Conservation (phyloP, 2,113 vertebrate genomes). For the Hyaena hyaena region DNA sequence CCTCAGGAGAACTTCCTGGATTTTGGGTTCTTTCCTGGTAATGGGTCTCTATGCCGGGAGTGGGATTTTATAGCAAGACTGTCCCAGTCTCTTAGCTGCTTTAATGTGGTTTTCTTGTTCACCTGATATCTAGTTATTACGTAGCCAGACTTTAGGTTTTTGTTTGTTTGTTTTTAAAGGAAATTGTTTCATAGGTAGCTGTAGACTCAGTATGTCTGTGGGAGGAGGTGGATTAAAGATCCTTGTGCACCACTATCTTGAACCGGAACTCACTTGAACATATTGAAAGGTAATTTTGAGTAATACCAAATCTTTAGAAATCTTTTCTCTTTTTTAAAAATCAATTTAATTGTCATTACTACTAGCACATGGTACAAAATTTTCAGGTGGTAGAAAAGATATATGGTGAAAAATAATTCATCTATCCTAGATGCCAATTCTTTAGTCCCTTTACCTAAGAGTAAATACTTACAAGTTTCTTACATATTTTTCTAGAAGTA, state of each 20-base stretch:
- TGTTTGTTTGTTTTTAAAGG: neutral
- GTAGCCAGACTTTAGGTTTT: neutral
- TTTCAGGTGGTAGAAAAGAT: neutral
- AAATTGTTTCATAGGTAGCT: neutral
- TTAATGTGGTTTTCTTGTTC: neutral
- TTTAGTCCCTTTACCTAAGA: neutral
- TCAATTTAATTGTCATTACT: neutral
- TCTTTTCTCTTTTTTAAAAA: neutral
- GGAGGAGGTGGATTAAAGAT: neutral
- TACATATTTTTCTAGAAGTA: constrained; percentile 31
- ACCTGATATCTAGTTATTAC: neutral
- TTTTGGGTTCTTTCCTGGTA: neutral
- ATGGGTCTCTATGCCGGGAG: neutral
- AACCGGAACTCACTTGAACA: neutral
- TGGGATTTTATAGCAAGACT: neutral
- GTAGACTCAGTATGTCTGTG: neutral
- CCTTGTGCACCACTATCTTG: neutral
- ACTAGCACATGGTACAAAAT: neutral
- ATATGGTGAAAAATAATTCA: neutral
- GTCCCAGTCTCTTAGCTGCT: neutral
- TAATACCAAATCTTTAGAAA: neutral
- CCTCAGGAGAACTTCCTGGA: neutral
- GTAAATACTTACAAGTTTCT: constrained; percentile 6
- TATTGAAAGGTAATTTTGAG: constrained; percentile 32
- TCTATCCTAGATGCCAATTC: neutral